These are phyloP conservation scores for Ganaspis brasiliensis DNA, from an alignment of 2,888 invertebrate species.

Conservation along the genomic window DNA sequence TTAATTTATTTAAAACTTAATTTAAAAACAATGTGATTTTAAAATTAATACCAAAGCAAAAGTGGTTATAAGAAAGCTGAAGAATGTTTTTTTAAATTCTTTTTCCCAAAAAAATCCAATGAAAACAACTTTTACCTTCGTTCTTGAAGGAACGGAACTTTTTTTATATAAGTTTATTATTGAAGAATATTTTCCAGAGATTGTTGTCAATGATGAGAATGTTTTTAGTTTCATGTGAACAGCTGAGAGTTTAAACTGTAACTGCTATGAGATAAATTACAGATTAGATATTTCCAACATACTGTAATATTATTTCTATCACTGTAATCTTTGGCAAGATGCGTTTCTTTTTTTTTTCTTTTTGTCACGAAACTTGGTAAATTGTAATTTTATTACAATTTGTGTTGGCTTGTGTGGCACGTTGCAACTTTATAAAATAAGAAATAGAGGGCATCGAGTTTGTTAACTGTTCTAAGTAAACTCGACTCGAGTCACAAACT, in stretches of 20 bases:
- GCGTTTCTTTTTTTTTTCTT: neutral
- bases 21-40: too few species aligned
- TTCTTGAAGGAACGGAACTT: neutral
- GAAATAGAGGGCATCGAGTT: conserved; percentile 33
- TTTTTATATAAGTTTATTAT: neutral
- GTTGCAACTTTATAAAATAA: neutral
- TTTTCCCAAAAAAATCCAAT: neutral
- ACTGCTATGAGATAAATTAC: conserved; percentile 19
- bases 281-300: conserved; percentile 14
- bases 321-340: conserved; percentile 24
- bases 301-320: neutral
- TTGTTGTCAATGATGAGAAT: neutral
- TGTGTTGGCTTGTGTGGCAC: neutral
- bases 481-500: conserved; percentile 13
- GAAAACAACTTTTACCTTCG: neutral
- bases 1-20: too few species aligned
- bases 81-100: too few species aligned
- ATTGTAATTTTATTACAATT: conserved; percentile 2
- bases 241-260: neutral
- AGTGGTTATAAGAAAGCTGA: too few species aligned
- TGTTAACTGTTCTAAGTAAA: conserved; percentile 29
- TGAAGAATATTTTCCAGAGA: neutral
- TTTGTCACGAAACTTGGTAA: conserved; percentile 17
- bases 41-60: too few species aligned
- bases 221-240: neutral